Percentiles rank a stretch among this genome's conserved stretches.
These are phyloP conservation scores for Microdon myrmicae DNA, from an alignment of 2,888 invertebrate genomes.

Conservation along the genomic window DNA sequence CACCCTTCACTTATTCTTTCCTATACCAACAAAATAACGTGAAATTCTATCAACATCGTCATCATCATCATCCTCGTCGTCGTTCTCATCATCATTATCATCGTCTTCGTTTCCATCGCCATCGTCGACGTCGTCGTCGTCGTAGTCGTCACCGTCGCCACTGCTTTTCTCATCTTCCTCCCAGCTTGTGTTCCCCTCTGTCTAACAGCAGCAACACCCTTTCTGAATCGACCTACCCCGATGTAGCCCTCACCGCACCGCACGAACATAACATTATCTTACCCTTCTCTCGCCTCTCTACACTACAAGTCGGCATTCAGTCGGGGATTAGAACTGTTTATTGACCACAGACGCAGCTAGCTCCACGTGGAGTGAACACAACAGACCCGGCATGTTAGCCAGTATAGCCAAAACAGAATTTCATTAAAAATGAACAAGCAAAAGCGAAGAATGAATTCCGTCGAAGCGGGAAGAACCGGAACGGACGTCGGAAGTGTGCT, in stretches of 20 bases:
- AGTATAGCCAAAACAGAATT: constrained; percentile 53
- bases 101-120: no score
- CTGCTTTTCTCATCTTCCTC: not conserved
- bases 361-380: constrained; percentile 52
- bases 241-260: no score
- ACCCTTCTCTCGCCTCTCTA: no score
- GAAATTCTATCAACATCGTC: no score
- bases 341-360: constrained; percentile 52
- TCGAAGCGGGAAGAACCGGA: no score
- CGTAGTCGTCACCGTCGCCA: constrained; percentile 1
- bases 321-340: constrained; percentile 52
- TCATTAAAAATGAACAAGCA: constrained; percentile 53
- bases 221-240: no score
- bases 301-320: constrained; percentile 27
- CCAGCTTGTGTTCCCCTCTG: no score
- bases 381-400: constrained; percentile 52
- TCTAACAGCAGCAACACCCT: no score
- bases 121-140: not conserved
- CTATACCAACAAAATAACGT: no score
- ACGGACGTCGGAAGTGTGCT: no score
- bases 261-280: no score
- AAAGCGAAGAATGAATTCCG: constrained; percentile 52
- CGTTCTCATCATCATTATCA: not conserved
- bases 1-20: constrained; percentile 1
- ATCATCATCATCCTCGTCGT: constrained; percentile 1